A percentile compares a stretch with the other conserved stretches of the same genome.
Evolutionary conservation across 2,113 vertebrate species (phyloP).

Genomic region (Bambusicola thoracicus): DNA sequence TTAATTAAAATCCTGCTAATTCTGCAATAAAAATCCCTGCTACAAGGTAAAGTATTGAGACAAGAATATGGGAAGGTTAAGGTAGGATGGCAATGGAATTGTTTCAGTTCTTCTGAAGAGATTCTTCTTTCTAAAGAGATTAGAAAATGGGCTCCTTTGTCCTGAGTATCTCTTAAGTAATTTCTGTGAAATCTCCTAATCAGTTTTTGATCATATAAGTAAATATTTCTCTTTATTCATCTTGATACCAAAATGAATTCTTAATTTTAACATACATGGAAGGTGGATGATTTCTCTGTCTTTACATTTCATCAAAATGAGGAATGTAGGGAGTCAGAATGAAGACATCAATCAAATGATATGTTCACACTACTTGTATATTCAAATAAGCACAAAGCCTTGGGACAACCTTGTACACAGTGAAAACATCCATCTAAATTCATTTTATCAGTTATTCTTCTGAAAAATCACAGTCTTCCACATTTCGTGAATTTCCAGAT

Average conservation of each 20-base stretch:
- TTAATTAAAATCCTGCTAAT: conserved; percentile 50
- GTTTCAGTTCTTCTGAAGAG: too few relatives aligned
- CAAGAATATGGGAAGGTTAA: not conserved
- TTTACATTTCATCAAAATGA: not conserved
- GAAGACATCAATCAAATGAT: not conserved
- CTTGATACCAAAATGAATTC: not conserved
- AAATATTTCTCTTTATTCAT: conserved; percentile 24
- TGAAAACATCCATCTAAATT: not conserved
- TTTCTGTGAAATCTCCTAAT: too few relatives aligned
- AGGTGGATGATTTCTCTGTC: not conserved
- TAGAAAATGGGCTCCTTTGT: not conserved
- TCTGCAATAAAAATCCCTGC: conserved; percentile 35
- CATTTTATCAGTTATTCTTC: not conserved
- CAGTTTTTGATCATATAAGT: not conserved
- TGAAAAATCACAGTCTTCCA: not conserved
- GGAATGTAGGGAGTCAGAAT: not conserved
- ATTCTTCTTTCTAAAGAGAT: not conserved
- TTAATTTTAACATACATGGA: not conserved
- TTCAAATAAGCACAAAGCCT: not conserved
- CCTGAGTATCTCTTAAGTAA: too few relatives aligned
- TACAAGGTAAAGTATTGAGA: conserved; percentile 12
- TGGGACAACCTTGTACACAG: not conserved
- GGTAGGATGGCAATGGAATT: not conserved
- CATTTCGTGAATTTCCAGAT: not conserved
- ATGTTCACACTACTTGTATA: not conserved